Evolutionary conservation across 2,797 vertebrate genomes (phyloP).

Genomic region (Sylvia borin): DNA sequence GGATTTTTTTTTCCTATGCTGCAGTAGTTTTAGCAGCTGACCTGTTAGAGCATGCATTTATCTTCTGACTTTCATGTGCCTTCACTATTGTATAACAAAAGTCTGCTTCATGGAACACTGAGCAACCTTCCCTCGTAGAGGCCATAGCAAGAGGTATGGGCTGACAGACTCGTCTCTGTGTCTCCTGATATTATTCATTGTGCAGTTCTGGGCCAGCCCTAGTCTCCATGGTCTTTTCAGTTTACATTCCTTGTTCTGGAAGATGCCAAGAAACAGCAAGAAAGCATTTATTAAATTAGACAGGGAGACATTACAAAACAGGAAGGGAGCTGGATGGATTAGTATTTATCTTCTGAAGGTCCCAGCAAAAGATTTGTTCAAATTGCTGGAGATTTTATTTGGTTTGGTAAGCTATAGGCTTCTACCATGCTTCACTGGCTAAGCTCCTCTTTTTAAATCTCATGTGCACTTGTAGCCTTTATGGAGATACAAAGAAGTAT

Average conservation of each 20-base stretch:
- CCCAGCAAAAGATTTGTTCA: slow-evolving; percentile 42
- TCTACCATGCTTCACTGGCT: neutral
- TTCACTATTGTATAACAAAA: neutral
- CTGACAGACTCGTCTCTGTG: slow-evolving; percentile 53
- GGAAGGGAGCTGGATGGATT: slow-evolving; percentile 73
- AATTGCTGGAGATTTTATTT: neutral
- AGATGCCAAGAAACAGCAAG: slow-evolving; percentile 78
- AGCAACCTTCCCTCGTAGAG: neutral
- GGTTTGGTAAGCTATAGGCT: slow-evolving; percentile 24
- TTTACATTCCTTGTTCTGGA: slow-evolving; percentile 80
- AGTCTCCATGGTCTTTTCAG: slow-evolving; percentile 75
- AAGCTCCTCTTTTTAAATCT: neutral
- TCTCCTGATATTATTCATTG: slow-evolving; percentile 74
- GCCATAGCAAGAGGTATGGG: neutral
- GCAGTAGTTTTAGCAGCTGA: neutral
- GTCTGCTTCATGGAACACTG: neutral
- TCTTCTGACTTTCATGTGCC: neutral
- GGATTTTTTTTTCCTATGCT: neutral
- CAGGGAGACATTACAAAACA: slow-evolving; percentile 79
- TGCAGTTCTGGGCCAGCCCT: slow-evolving; percentile 55
- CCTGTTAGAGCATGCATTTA: neutral
- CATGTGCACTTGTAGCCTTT: neutral
- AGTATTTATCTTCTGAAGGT: slow-evolving; percentile 76
- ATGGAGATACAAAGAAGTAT: neutral
- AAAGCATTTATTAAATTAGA: slow-evolving; percentile 78